A percentile compares a stretch with the other conserved stretches of the same genome.
phyloP scores from a whole-genome alignment of 92 coral and sea anemone species.

The Chrysogorgia sp. region DNA sequence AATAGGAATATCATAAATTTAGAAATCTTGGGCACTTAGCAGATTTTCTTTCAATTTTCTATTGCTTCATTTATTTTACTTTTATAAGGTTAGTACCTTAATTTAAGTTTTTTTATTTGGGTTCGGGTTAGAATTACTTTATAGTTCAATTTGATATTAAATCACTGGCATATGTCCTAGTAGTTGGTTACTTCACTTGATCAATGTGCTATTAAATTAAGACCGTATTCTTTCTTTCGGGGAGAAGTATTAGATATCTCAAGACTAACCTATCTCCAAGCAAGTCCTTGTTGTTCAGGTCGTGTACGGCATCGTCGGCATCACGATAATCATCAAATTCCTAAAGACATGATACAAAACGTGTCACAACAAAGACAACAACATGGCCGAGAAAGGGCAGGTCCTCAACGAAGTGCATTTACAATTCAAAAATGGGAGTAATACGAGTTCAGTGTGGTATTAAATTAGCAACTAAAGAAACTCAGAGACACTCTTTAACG shows the following conservation, averaged over 20 bases:
- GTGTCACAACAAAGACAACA: neutral
- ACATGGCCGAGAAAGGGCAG: neutral
- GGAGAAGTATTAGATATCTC: neutral
- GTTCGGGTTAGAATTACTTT: too few species aligned
- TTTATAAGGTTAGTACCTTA: too few species aligned
- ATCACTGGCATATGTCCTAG: too few species aligned
- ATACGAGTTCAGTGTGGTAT: neutral
- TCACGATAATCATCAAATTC: constrained; percentile 96
- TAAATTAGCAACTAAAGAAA: neutral
- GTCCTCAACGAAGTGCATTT: neutral
- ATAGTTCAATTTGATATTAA: too few species aligned
- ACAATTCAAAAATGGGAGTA: neutral
- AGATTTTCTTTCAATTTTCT: too few species aligned
- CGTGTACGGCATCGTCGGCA: constrained; percentile 98
- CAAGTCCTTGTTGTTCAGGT: constrained; percentile 89
- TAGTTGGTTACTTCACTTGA: too few species aligned
- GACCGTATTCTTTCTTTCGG: neutral
- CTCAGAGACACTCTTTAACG: neutral
- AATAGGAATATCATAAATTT: too few species aligned
- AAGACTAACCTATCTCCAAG: constrained; percentile 80
- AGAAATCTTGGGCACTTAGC: too few species aligned
- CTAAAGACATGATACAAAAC: constrained; percentile 43
- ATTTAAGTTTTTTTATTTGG: too few species aligned
- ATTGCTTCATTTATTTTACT: too few species aligned
- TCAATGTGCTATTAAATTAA: neutral